These are phyloP conservation scores for Theristus sp. DNA, from an alignment of 2,888 invertebrate genomes.

Conservation along the genomic window DNA sequence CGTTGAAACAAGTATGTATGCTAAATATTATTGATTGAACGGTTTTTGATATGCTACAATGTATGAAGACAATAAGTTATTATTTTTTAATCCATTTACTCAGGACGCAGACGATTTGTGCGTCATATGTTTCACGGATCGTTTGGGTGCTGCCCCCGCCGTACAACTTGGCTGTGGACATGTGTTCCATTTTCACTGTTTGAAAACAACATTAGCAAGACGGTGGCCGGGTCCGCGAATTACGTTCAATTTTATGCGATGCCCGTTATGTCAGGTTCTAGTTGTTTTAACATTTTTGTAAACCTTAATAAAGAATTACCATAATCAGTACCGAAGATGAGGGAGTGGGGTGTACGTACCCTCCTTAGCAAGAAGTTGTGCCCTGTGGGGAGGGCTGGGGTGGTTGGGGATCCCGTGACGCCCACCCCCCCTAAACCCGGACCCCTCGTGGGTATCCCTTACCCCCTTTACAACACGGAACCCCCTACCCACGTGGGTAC, in stretches of 20 bases:
- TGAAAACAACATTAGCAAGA: constrained; percentile 58
- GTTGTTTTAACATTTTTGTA: not conserved
- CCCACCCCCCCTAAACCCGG: no score
- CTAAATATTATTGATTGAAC: not conserved
- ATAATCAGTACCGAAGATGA: no score
- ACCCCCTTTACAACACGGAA: no score
- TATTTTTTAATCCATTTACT: constrained; percentile 31
- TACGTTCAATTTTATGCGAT: constrained; percentile 80
- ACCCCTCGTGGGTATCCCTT: no score
- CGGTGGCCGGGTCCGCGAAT: constrained; percentile 88
- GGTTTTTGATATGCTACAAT: no score
- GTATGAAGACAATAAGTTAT: constrained; percentile 7
- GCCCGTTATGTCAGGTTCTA: constrained; percentile 68
- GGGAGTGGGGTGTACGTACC: no score
- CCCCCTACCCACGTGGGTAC: no score
- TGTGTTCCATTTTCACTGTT: constrained; percentile 83
- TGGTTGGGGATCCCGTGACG: no score
- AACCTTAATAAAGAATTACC: not conserved
- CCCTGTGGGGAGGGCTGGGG: no score
- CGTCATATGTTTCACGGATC: constrained; percentile 96
- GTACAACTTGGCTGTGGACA: constrained; percentile 73
- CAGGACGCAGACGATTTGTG: constrained; percentile 99
- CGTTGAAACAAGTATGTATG: not conserved
- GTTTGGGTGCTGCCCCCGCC: constrained; percentile 79
- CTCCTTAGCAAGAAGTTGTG: no score